Base-by-base conservation (phyloP, 2,888 invertebrate genomes). In the Cactoblastis cactorum region DNA sequence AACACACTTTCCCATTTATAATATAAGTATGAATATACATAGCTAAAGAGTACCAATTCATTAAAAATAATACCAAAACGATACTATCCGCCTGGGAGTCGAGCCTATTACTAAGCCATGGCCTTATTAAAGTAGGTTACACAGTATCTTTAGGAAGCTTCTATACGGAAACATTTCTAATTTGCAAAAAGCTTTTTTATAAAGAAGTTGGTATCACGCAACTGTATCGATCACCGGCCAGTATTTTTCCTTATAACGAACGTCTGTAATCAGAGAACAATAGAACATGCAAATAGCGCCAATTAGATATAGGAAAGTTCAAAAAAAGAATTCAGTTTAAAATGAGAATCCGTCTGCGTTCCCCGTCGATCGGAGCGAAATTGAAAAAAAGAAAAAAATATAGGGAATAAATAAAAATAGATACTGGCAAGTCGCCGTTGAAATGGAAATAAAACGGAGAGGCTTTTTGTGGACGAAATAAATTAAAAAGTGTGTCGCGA, bases 341-440 rank as follows among this genome's bases (percentile, higher is more conserved):
- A 86, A 86, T 84, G 83, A 88, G 86, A 83, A 43, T 80, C 79
- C 76, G 84, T 84, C 86, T 84, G 77, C 86, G 85, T 83, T 83
- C 82, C 81, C 78, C 80, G 84, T 81, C 84, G 87, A 87, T 86
- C 83, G 83, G 65, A 66, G 70, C 80, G 77, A 84, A 87, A 89
- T 84, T 86, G 83, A 87, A 88, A 88, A 82, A 80, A 68, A 71
- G 71, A 67, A 73, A 74, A 79, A 81, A 81, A 74, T n/a, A n/a
- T n/a, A 69, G 74, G 74, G 81, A 85, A 86, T 85, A 88, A 88
- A 89, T 84, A 88, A 89, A 88, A 88, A 88, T 88, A 88, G 87
- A 87, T 83, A 85, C 86, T 86, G 85, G 86, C 87, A 88, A 88
- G 87, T 88, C 87, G 80, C 80, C 84, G 89, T 84, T 85, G 89